These are phyloP conservation scores for Sycophaga agraensis DNA, from an alignment of 1,140 invertebrate species.

Conservation along the genomic window DNA sequence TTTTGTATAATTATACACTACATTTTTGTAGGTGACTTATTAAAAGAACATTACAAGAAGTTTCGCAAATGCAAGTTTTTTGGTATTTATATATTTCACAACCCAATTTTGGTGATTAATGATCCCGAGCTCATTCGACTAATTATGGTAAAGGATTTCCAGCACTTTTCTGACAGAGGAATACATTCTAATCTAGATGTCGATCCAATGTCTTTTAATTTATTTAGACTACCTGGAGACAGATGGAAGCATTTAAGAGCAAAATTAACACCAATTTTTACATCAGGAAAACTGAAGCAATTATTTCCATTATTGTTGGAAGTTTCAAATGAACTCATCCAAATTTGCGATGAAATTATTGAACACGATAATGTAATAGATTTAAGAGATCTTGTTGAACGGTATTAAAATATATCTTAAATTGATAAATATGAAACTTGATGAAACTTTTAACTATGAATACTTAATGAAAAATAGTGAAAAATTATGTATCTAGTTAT, in stretches of 20 bases:
- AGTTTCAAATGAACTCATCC: constrained; percentile 48
- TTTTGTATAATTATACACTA: no score
- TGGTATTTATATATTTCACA: constrained; percentile 31
- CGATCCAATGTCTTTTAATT: constrained; percentile 59
- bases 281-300: constrained; percentile 60
- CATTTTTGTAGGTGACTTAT: background rate
- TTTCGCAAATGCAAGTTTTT: constrained; percentile 5
- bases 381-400: constrained; percentile 33
- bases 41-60: constrained; percentile 12
- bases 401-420: constrained; percentile 23
- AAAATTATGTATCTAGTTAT: background rate
- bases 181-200: constrained; percentile 55
- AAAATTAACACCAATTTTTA: constrained; percentile 62
- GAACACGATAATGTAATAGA: constrained; percentile 23
- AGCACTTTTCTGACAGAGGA: constrained; percentile 56
- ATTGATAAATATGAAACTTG: background rate
- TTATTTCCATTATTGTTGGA: constrained; percentile 58
- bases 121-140: constrained; percentile 59
- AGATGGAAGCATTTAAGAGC: constrained; percentile 59
- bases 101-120: constrained; percentile 31
- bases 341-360: constrained; percentile 22
- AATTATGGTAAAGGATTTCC: constrained; percentile 59
- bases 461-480: background rate
- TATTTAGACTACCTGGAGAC: constrained; percentile 55
- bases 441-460: background rate